Evolutionary conservation across 2,113 vertebrate genomes (phyloP).

Genomic region (Dendrocopos noguchii): DNA sequence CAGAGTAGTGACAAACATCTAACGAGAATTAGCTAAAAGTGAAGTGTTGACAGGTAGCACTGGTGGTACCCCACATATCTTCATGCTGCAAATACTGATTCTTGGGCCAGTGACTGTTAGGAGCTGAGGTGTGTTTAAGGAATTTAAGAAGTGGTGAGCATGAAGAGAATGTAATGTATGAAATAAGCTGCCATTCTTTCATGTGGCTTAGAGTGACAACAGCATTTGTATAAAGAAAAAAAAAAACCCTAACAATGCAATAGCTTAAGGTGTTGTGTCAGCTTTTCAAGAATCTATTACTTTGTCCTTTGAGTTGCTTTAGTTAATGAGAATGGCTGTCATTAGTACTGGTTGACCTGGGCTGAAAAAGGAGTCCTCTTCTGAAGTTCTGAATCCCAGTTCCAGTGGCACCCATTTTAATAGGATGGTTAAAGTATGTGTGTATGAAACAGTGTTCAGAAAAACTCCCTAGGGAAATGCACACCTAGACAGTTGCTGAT

Average conservation of each 20-base stretch:
- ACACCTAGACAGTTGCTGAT: background rate
- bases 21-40: background rate
- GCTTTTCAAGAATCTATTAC: background rate
- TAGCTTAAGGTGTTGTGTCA: background rate
- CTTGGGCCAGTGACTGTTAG: background rate
- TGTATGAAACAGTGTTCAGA: background rate
- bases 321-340: background rate
- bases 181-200: background rate
- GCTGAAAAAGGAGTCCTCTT: background rate
- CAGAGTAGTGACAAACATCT: background rate
- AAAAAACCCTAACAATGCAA: background rate
- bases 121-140: background rate
- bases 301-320: background rate
- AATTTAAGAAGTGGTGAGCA: background rate
- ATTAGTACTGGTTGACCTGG: background rate
- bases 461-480: background rate
- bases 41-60: background rate
- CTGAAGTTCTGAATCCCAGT: background rate
- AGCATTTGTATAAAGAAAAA: background rate
- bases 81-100: background rate
- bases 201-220: background rate
- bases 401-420: background rate
- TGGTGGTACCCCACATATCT: background rate
- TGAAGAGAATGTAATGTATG: background rate
- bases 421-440: background rate